These are phyloP conservation scores for Desmophyllum pertusum DNA, from an alignment of 92 coral and sea anemone species.

Conservation along the genomic window DNA sequence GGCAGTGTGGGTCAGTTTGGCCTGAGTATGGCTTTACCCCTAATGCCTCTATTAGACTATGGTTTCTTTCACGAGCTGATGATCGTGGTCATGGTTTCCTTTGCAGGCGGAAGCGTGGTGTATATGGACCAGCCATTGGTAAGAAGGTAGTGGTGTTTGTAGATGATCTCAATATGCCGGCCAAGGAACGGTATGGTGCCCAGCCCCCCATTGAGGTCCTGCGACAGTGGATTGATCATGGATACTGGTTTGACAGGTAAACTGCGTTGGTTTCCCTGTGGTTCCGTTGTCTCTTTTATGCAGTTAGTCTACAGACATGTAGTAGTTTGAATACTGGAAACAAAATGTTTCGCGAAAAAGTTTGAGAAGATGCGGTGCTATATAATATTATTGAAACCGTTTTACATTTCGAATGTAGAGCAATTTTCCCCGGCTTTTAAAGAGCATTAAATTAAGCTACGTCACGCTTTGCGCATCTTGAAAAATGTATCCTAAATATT, in stretches of 20 bases:
- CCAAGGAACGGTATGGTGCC: conserved; percentile 98
- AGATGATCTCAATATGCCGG: conserved; percentile 99
- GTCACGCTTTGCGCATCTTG: not conserved
- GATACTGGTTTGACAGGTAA: conserved; percentile 98
- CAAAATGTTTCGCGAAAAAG: no score
- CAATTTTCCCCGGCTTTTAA: no score
- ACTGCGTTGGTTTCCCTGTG: conserved; percentile 4
- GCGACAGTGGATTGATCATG: conserved; percentile 95
- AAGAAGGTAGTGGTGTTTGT: conserved; percentile 95
- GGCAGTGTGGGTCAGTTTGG: no score
- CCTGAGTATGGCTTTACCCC: no score
- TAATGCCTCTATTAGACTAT: no score
- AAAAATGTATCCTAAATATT: not conserved
- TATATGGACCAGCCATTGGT: conserved; percentile 92
- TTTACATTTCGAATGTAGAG: no score
- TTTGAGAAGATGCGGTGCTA: no score
- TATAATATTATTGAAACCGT: no score
- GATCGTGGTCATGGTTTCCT: not conserved
- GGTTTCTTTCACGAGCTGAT: not conserved
- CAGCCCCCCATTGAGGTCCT: conserved; percentile 99
- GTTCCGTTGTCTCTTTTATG: no score
- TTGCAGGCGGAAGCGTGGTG: conserved; percentile 89
- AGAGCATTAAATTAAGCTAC: no score
- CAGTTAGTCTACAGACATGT: no score
- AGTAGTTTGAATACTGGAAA: no score